These are phyloP conservation scores for Pediacus dermestoides DNA, from an alignment of 2,888 invertebrate species.

Conservation along the genomic window DNA sequence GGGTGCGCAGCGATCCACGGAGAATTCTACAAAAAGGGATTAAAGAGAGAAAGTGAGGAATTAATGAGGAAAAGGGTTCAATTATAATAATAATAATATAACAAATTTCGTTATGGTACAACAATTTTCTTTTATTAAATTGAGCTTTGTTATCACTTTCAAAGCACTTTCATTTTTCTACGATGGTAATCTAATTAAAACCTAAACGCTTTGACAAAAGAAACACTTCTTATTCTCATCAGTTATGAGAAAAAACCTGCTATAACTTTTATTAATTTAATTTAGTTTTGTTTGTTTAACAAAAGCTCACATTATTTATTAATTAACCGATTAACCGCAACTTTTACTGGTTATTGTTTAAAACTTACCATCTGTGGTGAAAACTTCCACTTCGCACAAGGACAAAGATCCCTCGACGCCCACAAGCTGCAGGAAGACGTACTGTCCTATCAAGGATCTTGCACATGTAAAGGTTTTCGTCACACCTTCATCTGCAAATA, in stretches of 20 bases:
- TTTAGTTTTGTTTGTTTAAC: no score
- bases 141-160: conserved; percentile 2
- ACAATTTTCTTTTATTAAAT: no score
- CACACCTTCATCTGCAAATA: conserved; percentile 75
- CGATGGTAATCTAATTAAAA: conserved; percentile 1
- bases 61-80: not conserved
- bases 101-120: not conserved
- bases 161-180: conserved; percentile 2
- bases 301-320: no score
- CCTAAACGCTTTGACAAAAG: not conserved
- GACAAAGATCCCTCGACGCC: conserved; percentile 88
- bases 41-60: not conserved
- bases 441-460: conserved; percentile 77
- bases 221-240: no score
- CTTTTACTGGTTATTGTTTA: conserved; percentile 15
- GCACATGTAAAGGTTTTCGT: conserved; percentile 89
- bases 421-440: conserved; percentile 84
- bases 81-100: not conserved
- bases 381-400: conserved; percentile 88
- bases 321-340: no score
- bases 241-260: no score
- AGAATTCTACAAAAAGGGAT: conserved; percentile 65
- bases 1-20: conserved; percentile 77
- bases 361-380: conserved; percentile 77
- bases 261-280: no score